phyloP scores from a whole-genome alignment of 1,140 invertebrate genomes.

The Drosophila jambulina region DNA sequence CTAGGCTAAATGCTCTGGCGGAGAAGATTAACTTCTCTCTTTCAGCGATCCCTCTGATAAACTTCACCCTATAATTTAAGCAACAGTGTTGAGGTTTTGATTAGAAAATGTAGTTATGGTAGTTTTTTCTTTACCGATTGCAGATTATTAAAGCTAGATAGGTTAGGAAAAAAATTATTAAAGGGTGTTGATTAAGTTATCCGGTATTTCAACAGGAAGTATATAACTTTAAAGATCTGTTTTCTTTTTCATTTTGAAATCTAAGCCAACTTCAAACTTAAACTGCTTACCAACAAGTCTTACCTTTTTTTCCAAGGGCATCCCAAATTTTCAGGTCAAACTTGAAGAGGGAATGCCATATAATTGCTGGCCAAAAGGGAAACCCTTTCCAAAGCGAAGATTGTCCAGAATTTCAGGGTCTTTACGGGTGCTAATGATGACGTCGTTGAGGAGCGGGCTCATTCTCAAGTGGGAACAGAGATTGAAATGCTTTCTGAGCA shows the following conservation, averaged over 20 bases:
- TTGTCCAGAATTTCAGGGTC: background rate
- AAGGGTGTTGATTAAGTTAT: background rate
- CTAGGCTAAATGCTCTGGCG: slow-evolving; percentile 64
- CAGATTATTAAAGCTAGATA: background rate
- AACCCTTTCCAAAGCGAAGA: slow-evolving; percentile 6
- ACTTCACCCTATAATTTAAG: slow-evolving; percentile 15
- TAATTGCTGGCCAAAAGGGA: slow-evolving; percentile 30
- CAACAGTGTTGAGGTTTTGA: background rate
- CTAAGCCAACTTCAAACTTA: background rate
- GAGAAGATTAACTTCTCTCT: slow-evolving; percentile 51
- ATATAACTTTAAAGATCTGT: background rate
- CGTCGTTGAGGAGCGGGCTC: slow-evolving; percentile 55
- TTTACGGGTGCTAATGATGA: slow-evolving; percentile 74
- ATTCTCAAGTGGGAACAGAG: slow-evolving; percentile 44
- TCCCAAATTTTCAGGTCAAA: slow-evolving; percentile 30
- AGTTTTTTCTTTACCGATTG: background rate
- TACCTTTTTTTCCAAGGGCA: slow-evolving; percentile 7
- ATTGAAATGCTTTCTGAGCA: slow-evolving; percentile 43
- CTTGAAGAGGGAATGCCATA: slow-evolving; percentile 15
- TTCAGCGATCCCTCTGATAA: slow-evolving; percentile 25
- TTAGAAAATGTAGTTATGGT: background rate
- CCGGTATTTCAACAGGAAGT: background rate
- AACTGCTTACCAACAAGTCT: background rate
- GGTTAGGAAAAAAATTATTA: background rate
- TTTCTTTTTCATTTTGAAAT: background rate